Evolutionary conservation across 2,113 vertebrate genomes (phyloP), one percentile per base, ranked within the genome.

Genomic region (Setophaga kirtlandii): DNA sequence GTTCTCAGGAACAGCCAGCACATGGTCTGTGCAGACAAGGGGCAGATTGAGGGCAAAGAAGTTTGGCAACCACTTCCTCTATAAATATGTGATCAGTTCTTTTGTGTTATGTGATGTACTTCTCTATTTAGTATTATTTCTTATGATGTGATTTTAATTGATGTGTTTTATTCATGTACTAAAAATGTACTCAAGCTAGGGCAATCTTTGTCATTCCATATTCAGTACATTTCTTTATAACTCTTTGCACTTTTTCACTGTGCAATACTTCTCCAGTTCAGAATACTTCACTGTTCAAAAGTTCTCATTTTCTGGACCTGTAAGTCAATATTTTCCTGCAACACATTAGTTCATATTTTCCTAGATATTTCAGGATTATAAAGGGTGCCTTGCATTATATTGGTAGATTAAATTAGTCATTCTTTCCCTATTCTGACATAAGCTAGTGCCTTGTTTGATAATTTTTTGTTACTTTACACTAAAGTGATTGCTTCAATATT

Each of bases 241-340:
- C 8, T 4, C 5, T 47, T 30, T 90, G 30, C 44, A 19, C 46
- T 30, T 41, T 30, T 55, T 77, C 9, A 15, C 23, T 50, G 14
- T 59, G 8, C 18, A 63, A 9, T 19, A 13, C 15, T 59, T 58
- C 16, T 67, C 24, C 37, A 35, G 12, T 50, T 76, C 35, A 68
- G 52, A 35, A 35, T 22, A 12, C 1, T 68, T 67, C 9, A 10
- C 17, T 68, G 21, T 27, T 50, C 10, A 42, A 59, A 67, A 31
- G 14, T 22, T 65, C 10, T 16, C 0, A 0, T 41, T 62, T 58
- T 62, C 37, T 47, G 8, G 37, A 62, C 16, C 15, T 2, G 0
- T 71, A 49, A 90, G 12, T 70, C 33, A 94, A 0, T 20, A 27
- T 65, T 8, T 70, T 69, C 41, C 41, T 62, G 15, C 21, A 70